Conservation (phyloP, 1,140 invertebrate species). For the Drosophila nikananu region DNA sequence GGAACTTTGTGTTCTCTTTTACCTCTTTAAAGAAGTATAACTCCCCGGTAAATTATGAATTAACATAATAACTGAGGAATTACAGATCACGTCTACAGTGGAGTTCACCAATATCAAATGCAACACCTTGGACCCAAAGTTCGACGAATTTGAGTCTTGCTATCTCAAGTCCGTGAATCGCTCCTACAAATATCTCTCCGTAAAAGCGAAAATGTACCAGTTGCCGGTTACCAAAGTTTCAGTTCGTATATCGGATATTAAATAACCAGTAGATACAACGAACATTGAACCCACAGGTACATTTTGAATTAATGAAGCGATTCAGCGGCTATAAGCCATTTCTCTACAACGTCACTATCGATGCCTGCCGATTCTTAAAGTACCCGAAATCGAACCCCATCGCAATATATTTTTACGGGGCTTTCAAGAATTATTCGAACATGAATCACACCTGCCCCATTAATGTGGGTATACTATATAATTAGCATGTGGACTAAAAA, state of each 20-base stretch:
- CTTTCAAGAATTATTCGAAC: slow-evolving; percentile 8
- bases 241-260: too few species aligned
- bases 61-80: neutral
- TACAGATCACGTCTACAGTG: neutral
- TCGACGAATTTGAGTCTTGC: slow-evolving; percentile 28
- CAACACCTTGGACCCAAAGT: slow-evolving; percentile 11
- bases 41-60: neutral
- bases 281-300: slow-evolving; percentile 1
- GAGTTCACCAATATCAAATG: slow-evolving; percentile 45
- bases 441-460: slow-evolving; percentile 32
- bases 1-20: neutral
- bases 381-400: slow-evolving; percentile 19
- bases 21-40: neutral
- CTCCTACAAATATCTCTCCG: slow-evolving; percentile 24
- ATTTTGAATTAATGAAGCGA: slow-evolving; percentile 6
- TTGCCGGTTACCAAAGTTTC: too few species aligned
- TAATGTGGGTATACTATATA: neutral
- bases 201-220: neutral
- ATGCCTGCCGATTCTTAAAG: slow-evolving; percentile 14
- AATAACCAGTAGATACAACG: too few species aligned
- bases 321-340: slow-evolving; percentile 27
- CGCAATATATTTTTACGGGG: neutral
- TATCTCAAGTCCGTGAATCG: slow-evolving; percentile 24
- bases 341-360: slow-evolving; percentile 29
- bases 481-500: too few species aligned